Evolutionary conservation across 2,888 invertebrate genomes (phyloP).

Genomic region (Melipona beecheii): DNA sequence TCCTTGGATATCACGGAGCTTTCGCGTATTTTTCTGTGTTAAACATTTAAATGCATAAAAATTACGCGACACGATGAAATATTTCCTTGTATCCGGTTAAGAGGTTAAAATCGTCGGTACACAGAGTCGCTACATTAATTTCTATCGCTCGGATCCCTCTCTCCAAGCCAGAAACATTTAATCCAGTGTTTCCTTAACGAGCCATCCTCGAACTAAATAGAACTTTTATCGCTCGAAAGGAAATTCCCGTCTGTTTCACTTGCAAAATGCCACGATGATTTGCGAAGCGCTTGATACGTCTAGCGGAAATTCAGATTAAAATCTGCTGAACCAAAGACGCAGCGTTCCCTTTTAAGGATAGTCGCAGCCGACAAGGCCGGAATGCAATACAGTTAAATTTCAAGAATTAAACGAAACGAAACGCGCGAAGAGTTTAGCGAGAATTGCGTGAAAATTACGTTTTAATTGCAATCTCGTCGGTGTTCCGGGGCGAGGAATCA

Average conservation of each 20-base stretch:
- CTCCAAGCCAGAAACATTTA: neutral
- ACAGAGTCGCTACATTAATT: neutral
- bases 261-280: neutral
- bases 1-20: too few species aligned
- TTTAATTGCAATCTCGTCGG: neutral
- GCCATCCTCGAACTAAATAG: neutral
- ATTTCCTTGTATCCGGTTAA: too few species aligned
- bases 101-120: too few species aligned
- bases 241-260: conserved; percentile 14
- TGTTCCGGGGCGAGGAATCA: neutral
- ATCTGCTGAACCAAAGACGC: conserved; percentile 16
- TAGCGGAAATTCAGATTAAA: conserved; percentile 26
- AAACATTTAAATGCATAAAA: too few species aligned
- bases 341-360: neutral
- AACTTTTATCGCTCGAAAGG: neutral
- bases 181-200: conserved; percentile 9
- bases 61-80: too few species aligned
- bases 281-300: neutral
- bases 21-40: too few species aligned
- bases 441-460: neutral
- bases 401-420: neutral
- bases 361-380: neutral
- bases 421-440: too few species aligned
- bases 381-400: neutral
- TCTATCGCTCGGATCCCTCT: neutral